Percentiles rank a stretch among this genome's conserved stretches.
Conservation (phyloP, 2,113 vertebrate species). For the Lamprotornis superbus region DNA sequence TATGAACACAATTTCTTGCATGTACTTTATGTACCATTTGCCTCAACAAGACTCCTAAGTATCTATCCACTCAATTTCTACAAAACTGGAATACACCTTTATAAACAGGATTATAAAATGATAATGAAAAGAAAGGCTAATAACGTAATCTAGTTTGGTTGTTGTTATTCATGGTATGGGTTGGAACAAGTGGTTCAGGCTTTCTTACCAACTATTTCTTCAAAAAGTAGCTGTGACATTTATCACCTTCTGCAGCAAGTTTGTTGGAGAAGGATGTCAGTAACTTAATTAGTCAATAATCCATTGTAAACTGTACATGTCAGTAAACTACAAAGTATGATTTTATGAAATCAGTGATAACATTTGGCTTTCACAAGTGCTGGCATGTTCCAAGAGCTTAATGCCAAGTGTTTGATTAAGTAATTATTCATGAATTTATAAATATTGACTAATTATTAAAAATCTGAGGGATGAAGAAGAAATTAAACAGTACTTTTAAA, state of each 20-base stretch:
- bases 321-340: neutral
- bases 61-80: neutral
- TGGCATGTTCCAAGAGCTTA: neutral
- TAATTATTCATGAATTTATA: constrained; percentile 16
- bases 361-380: neutral
- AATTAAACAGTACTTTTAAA: neutral
- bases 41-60: neutral
- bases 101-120: neutral
- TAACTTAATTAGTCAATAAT: neutral
- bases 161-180: neutral
- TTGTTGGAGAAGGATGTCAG: neutral
- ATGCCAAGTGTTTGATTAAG: neutral
- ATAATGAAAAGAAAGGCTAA: neutral
- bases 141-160: neutral
- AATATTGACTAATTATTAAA: neutral
- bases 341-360: neutral
- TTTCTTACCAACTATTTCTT: neutral
- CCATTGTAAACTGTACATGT: neutral
- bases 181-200: neutral
- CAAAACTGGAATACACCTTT: neutral
- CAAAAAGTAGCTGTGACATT: neutral
- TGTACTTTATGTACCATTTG: neutral
- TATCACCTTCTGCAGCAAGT: neutral
- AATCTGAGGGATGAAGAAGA: neutral
- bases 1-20: neutral